Base-by-base conservation (phyloP, 2,888 invertebrate species). In the Netelia fuscicornis region DNA sequence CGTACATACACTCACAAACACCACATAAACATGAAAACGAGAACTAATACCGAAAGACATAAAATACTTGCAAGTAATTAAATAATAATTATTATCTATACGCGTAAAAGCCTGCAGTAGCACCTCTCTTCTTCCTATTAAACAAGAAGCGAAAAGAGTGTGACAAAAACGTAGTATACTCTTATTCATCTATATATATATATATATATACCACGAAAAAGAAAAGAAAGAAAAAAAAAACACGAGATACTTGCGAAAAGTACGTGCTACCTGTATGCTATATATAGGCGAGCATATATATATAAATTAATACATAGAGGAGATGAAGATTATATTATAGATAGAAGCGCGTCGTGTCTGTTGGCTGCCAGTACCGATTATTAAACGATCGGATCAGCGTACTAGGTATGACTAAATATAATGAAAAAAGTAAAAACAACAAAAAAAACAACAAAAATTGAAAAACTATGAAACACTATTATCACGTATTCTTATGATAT, bases 281-380 rank as follows among this genome's bases (percentile, higher is more conserved):
- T 17, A 65, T 65, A 42, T 42, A 42, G 74, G 60, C 72, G 67
- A 56, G 81, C 81, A 67, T 81, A 81, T 68, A 81, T 74, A 74
- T 67, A 70, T 74, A 72, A 72, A 80, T 67, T 74, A 70, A 58
- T 71, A 65, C 71, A 67, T 62, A 70, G 42, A 76, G 60, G 77
- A 78, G 74, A 84, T 81, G 77, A 84, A 81, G 72, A 81, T 80
- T 84, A 80, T 84, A 84, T 84, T 80, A 84, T 84, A 84, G 84
- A 84, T 84, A 84, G 81, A 84, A 81, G 78, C 70, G 84, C 84
- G 71, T 84, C 82, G 85, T 85, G 85, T 85, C 75, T 82, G 54
- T 81, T 85, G 84, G 84, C 81, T 81, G 85, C 85, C 85, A 85
- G 85, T 82, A 65, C 81, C 78, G 85, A 82, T 82, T 85, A 65